phyloP scores from a whole-genome alignment of 2,797 vertebrate genomes.

The Neopelma chrysocephalum region DNA sequence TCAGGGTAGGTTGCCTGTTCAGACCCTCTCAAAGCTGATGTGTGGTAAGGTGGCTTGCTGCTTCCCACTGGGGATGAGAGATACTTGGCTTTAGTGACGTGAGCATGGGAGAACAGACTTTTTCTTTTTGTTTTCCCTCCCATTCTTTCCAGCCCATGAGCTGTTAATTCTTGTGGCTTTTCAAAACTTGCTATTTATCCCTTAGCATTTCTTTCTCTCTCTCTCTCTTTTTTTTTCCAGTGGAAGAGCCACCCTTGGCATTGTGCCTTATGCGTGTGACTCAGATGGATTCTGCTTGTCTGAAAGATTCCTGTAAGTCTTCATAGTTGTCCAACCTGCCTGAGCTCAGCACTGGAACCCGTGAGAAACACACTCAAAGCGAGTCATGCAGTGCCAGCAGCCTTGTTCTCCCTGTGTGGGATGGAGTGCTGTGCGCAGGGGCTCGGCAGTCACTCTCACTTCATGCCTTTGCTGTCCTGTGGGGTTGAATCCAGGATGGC shows the following conservation, averaged over 20 bases:
- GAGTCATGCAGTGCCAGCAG: neutral
- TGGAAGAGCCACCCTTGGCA: slow-evolving; percentile 44
- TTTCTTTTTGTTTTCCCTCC: neutral
- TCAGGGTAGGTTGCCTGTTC: neutral
- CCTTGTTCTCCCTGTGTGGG: neutral
- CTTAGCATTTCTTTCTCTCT: neutral
- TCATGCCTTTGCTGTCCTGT: neutral
- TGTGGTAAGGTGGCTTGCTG: neutral
- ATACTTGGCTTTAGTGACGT: neutral
- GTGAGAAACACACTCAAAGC: neutral
- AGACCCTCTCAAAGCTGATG: neutral
- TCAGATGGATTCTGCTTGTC: slow-evolving; percentile 48
- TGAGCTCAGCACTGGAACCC: neutral
- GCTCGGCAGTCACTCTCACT: neutral
- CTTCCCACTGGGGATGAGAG: neutral
- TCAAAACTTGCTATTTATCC: slow-evolving; percentile 53
- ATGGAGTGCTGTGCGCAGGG: fast-evolving
- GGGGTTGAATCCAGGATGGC: neutral
- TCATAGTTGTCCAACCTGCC: slow-evolving; percentile 34
- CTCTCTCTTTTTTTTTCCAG: neutral
- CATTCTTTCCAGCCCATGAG: neutral
- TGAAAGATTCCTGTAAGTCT: slow-evolving; percentile 33
- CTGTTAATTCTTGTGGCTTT: slow-evolving; percentile 61
- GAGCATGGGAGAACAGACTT: neutral
- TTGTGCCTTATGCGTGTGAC: neutral